Conservation (phyloP, 2,797 vertebrate genomes). For the Cyclura pinguis region DNA sequence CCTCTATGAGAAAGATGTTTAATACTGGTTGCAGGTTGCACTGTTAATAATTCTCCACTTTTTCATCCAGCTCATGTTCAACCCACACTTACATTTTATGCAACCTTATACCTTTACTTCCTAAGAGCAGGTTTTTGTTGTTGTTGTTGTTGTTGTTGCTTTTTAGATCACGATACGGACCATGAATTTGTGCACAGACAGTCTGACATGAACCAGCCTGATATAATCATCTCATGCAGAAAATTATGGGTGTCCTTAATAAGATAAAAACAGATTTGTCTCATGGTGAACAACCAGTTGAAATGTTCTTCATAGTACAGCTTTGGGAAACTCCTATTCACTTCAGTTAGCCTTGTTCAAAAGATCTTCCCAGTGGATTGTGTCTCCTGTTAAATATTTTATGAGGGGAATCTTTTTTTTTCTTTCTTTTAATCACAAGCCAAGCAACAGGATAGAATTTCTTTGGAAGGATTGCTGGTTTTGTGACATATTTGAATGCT, state of each 20-base stretch:
- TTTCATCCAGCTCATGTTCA: background rate
- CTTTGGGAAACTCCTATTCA: background rate
- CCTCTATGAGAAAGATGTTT: background rate
- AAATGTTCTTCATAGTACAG: background rate
- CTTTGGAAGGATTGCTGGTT: background rate
- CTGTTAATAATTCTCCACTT: background rate
- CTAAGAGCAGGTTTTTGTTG: no score
- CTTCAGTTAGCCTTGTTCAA: background rate
- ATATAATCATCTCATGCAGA: background rate
- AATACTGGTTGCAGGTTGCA: background rate
- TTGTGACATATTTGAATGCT: background rate
- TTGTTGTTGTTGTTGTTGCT: no score
- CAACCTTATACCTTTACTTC: background rate
- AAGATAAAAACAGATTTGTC: background rate
- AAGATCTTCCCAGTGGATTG: background rate
- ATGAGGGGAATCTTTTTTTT: background rate
- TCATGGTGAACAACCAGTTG: background rate
- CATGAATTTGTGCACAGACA: background rate
- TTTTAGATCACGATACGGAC: background rate
- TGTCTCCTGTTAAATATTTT: background rate
- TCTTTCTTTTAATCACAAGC: background rate
- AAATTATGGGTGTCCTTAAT: background rate
- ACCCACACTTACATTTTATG: background rate
- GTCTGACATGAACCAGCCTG: background rate
- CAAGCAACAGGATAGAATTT: background rate